Percentiles rank a stretch among this genome's conserved stretches.
Evolutionary conservation across 2,888 invertebrate genomes (phyloP).

Genomic region (Drosophila cracens): DNA sequence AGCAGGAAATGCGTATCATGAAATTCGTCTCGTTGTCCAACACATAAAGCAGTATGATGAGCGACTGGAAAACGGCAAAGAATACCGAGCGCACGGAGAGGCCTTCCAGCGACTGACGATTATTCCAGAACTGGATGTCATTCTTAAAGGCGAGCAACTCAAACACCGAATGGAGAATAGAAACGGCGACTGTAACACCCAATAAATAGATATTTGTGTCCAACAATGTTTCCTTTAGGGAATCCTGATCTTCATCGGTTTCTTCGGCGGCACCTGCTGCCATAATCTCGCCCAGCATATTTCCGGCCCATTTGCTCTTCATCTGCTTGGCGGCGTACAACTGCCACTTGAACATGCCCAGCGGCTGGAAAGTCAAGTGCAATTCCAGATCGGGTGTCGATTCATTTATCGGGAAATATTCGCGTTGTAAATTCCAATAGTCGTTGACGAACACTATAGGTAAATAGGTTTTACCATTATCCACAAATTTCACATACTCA

Average conservation of each 20-base stretch:
- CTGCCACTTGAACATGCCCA: conserved; percentile 99
- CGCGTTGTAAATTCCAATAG: conserved; percentile 99
- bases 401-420: conserved; percentile 96
- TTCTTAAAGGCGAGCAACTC: conserved; percentile 99
- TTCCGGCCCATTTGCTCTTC: conserved; percentile 92
- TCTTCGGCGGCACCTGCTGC: conserved; percentile 86
- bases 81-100: conserved; percentile 99
- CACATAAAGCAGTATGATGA: conserved; percentile 97
- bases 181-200: conserved; percentile 95
- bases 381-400: conserved; percentile 91
- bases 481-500: conserved; percentile 95
- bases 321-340: conserved; percentile 98
- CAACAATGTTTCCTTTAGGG: conserved; percentile 95
- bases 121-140: conserved; percentile 99
- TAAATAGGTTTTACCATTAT: conserved; percentile 94
- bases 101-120: conserved; percentile 97
- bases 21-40: conserved; percentile 99
- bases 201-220: conserved; percentile 98
- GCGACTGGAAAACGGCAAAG: conserved; percentile 98
- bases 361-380: conserved; percentile 92
- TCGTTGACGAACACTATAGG: conserved; percentile 98
- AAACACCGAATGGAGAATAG: conserved; percentile 98
- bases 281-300: conserved; percentile 88
- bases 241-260: conserved; percentile 93
- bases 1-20: conserved; percentile 96